Percentiles rank a stretch among this genome's conserved stretches.
phyloP scores from a whole-genome alignment of 2,113 vertebrate species.

The Phylloscopus trochilus region DNA sequence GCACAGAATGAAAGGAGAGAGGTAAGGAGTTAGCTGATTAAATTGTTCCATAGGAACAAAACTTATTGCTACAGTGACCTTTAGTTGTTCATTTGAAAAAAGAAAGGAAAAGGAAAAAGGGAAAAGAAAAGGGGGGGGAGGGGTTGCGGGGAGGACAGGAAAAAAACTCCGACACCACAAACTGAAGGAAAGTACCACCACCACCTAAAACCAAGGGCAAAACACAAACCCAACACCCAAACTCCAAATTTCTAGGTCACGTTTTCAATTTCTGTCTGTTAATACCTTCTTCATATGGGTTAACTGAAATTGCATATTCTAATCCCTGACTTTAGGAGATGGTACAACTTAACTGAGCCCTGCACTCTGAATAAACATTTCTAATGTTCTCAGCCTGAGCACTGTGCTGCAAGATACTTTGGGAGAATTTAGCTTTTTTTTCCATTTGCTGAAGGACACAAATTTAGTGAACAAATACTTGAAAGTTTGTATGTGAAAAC shows the following conservation, averaged over 20 bases:
- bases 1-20: background rate
- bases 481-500: background rate
- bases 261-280: background rate
- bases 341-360: background rate
- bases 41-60: background rate
- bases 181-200: background rate
- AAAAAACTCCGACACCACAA: background rate
- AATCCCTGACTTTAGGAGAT: background rate
- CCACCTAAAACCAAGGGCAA: background rate
- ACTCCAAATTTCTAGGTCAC: background rate
- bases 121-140: accelerated
- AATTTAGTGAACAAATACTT: background rate
- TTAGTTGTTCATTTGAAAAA: background rate
- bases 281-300: background rate
- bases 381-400: background rate
- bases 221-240: background rate
- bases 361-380: background rate
- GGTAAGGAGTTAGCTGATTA: background rate
- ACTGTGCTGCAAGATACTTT: background rate
- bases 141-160: accelerated
- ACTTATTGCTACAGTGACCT: slow-evolving; percentile 17
- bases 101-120: background rate
- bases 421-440: background rate
- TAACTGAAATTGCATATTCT: background rate
- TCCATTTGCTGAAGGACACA: background rate